Evolutionary conservation across 2,888 invertebrate genomes (phyloP).

Genomic region (Isoperla grammatica): DNA sequence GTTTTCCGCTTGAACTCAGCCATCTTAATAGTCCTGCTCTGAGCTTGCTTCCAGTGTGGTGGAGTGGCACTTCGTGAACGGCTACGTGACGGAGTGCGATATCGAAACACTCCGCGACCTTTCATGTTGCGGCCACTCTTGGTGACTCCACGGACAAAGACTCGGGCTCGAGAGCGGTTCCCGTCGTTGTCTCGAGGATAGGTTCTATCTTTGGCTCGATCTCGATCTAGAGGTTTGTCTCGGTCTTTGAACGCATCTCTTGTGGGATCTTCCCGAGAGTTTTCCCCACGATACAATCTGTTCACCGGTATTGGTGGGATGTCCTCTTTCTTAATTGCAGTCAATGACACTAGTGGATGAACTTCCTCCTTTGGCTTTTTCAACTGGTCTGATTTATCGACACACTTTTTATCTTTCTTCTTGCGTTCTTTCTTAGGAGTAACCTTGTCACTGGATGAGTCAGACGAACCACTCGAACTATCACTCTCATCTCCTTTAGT

Average conservation of each 20-base stretch:
- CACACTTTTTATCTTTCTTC: conserved; percentile 60
- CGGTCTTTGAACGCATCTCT: too few relatives aligned
- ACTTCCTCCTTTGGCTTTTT: not conserved
- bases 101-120: conserved; percentile 87
- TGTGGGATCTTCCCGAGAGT: too few relatives aligned
- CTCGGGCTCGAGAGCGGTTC: conserved; percentile 36
- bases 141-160: conserved; percentile 39
- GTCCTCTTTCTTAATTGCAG: conserved; percentile 86
- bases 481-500: conserved; percentile 41
- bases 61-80: conserved; percentile 86
- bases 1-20: conserved; percentile 69
- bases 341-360: conserved; percentile 55
- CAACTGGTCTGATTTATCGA: not conserved
- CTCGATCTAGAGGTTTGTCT: too few relatives aligned
- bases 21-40: conserved; percentile 74
- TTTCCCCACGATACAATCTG: conserved; percentile 44
- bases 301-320: conserved; percentile 90
- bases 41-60: conserved; percentile 90
- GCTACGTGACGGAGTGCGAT: conserved; percentile 78
- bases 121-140: conserved; percentile 83
- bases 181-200: too few relatives aligned
- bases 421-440: conserved; percentile 51
- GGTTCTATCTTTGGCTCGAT: too few relatives aligned
- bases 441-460: conserved; percentile 49
- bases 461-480: conserved; percentile 36